Evolutionary conservation across 2,797 vertebrate species (phyloP).

Genomic region (Acridotheres tristis): DNA sequence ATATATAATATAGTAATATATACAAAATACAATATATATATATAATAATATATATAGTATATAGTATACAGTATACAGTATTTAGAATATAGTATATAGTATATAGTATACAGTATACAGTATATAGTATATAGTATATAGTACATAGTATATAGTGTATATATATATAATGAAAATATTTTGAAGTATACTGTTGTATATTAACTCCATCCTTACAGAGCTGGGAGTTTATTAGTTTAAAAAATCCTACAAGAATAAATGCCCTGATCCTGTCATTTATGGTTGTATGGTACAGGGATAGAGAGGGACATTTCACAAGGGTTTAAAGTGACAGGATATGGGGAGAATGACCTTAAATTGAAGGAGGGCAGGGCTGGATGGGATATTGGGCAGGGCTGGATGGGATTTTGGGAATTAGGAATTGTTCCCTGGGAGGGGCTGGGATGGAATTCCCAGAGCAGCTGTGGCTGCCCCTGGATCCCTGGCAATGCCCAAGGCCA

Average conservation of each 20-base stretch:
- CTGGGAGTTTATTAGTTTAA: background rate
- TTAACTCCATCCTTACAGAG: background rate
- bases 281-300: background rate
- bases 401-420: fast-evolving
- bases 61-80: too few relatives aligned
- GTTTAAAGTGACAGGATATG: background rate
- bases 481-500: background rate
- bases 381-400: too few relatives aligned
- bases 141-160: too few relatives aligned
- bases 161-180: background rate
- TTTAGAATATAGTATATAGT: too few relatives aligned
- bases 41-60: too few relatives aligned
- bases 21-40: too few relatives aligned
- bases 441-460: background rate
- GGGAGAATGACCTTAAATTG: background rate
- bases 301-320: background rate
- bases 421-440: background rate
- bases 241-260: background rate
- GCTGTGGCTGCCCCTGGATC: background rate
- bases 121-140: too few relatives aligned
- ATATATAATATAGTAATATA: too few relatives aligned
- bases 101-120: too few relatives aligned
- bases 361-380: background rate
- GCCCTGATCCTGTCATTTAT: background rate
- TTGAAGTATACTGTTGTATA: background rate